A percentile compares a stretch with the other conserved stretches of the same genome.
These are phyloP conservation scores for Phrynosoma platyrhinos DNA, from an alignment of 2,113 vertebrate genomes.

Conservation along the genomic window DNA sequence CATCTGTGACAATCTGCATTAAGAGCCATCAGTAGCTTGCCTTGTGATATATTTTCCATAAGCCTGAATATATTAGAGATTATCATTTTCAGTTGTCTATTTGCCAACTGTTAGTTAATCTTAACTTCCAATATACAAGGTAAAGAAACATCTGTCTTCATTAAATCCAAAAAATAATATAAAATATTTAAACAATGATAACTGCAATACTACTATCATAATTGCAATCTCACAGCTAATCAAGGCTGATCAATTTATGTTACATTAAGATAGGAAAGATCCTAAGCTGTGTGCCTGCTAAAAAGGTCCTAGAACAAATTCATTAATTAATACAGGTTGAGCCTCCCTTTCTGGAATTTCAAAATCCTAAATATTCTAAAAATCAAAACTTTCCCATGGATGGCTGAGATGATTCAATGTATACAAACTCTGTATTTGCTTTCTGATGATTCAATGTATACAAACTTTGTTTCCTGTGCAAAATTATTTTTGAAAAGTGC, in stretches of 20 bases:
- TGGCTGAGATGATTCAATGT: no score
- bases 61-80: constrained; percentile 21
- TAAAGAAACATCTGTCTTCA: neutral
- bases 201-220: neutral
- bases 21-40: neutral
- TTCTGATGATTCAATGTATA: no score
- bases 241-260: constrained; percentile 24
- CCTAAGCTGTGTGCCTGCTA: neutral
- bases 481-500: no score
- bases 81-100: constrained; percentile 28
- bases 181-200: constrained; percentile 19
- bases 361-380: no score
- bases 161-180: neutral
- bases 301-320: constrained; percentile 52
- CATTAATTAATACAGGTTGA: constrained; percentile 31
- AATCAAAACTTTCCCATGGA: no score
- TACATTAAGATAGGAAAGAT: neutral
- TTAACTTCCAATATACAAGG: neutral
- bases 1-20: neutral
- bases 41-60: constrained; percentile 33
- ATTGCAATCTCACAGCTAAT: constrained; percentile 28
- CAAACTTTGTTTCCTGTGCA: no score
- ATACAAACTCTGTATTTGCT: no score
- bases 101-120: neutral
- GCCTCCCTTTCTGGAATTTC: no score